Base-by-base conservation (phyloP, 2,888 invertebrate species). In the Leucania comma region DNA sequence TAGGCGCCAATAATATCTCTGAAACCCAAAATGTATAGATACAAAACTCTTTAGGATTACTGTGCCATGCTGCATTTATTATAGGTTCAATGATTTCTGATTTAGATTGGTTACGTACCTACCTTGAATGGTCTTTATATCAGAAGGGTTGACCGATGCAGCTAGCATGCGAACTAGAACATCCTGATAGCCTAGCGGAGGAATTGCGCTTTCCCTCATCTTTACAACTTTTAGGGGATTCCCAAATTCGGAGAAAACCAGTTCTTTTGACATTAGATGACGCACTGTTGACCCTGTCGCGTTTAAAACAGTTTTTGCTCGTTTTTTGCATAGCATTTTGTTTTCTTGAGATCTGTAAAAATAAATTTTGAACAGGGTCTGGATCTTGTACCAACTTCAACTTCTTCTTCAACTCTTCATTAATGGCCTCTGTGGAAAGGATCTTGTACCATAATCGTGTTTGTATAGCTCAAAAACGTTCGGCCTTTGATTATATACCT, bases 131-230 rank as follows among this genome's bases (percentile, higher is more conserved):
- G 98, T 99, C 92, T 99, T 99, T 68, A 99, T 98, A 92, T 99
- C 99, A 0, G 99, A 99, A 10, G 99, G 99, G 94, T 99, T 99
- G 9, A 99, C 97, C 0, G 99, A 99, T 0, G 99, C 97, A 42
- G 99, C 98, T 58, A 99, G 88, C 97, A 99, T 98, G 90, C 97
- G 97, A 0, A 99, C 97, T 29, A 98, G 90, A 3, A 99, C 97
- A 94, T 99, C 96, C 58, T 96, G 96, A 71, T 96, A 93, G 68
- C 96, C 94, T 0, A 97, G 94, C 22, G 95, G 93, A 1, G 96
- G 94, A 38, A 97, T 89, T 63, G 94, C 85, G 59, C 96, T 93
- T 86, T 97, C 97, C 62, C 94, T 96, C 78, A 97, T 92, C 81
- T 97, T 95, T 20, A 99, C 93, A 53, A 99, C 98, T 87, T 97